phyloP scores from a whole-genome alignment of 2,113 vertebrate species.

The Trogon melanurus region DNA sequence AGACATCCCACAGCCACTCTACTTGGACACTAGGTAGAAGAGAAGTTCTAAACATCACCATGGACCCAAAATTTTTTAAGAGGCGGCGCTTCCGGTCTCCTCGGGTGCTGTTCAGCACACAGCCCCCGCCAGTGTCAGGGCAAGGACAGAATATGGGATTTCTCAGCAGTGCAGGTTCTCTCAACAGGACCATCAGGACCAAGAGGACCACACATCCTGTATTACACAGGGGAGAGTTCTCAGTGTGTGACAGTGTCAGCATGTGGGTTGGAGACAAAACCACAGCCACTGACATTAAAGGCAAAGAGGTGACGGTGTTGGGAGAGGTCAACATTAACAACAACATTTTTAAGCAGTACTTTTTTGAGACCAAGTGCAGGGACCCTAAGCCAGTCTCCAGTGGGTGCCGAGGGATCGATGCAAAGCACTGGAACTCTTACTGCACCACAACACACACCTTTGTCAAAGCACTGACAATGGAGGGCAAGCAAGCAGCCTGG shows the following conservation, averaged over 20 bases:
- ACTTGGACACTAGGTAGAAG: constrained; percentile 25
- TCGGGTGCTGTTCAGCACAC: constrained; percentile 92
- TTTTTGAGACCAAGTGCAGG: constrained; percentile 95
- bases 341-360: constrained; percentile 92
- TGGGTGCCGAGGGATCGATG: constrained; percentile 93
- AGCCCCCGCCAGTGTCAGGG: constrained; percentile 73
- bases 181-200: constrained; percentile 79
- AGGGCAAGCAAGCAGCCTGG: constrained; percentile 90
- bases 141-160: constrained; percentile 69
- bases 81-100: constrained; percentile 87
- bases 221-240: constrained; percentile 93
- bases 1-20: constrained; percentile 58
- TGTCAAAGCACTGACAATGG: constrained; percentile 92
- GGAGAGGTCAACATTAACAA: constrained; percentile 93
- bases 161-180: constrained; percentile 44
- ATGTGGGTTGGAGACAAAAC: constrained; percentile 93
- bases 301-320: constrained; percentile 93
- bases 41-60: constrained; percentile 78
- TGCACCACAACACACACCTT: constrained; percentile 97
- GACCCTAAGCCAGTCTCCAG: constrained; percentile 80
- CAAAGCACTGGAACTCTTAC: constrained; percentile 97
- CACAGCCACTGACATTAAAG: constrained; percentile 91
- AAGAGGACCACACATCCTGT: constrained; percentile 80
- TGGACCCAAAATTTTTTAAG: constrained; percentile 91
- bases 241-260: constrained; percentile 94